Evolutionary conservation across 2,113 vertebrate genomes (phyloP), one percentile per base, ranked within the genome.

Genomic region (Paradisaea rubra): DNA sequence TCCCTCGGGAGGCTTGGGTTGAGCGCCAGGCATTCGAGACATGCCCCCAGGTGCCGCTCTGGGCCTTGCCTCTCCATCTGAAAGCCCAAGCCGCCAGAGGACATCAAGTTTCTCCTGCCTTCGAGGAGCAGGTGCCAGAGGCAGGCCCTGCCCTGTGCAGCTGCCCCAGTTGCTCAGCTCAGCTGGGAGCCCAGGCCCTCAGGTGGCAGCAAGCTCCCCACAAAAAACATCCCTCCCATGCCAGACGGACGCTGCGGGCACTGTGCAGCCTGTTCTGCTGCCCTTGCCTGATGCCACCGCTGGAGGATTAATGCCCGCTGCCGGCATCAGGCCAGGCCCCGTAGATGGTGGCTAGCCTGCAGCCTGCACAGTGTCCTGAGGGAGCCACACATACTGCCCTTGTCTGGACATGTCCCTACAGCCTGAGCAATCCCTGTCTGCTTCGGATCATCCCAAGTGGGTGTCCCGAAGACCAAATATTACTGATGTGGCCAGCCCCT

Each of bases 291-390:
- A 21, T 0, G 1, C 44, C 37, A 1, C 25, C 6, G 7, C 44
- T 27, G 0, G 8, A 76, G 25, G 37, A 50, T 35, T 86, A 86
- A 45, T 3, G 61, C 16, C 13, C 0, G 0, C 31, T 41, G 30
- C 13, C 2, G 6, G 30, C 2, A 6, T 20, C 42, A 24, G 41
- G 8, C 49, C 2, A 2, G n/a, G n/a, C n/a, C 41, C 8, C 0
- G 0, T 8, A 19, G 23, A 11, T 8, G 28, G 23, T 0, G 3
- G n/a, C 50, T 20, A 42, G 60, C 30, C 11, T 1, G 2, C 17
- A 68, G 23, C 17, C 13, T 39, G 22, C 17, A 21, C 27, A 7
- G 13, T 1, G 0, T 27, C 63, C 41, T 27, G 41, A 35, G 17
- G 16, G 3, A 31, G 15, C 41, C 41, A 37, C 27, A 31, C 0